phyloP scores from a whole-genome alignment of 2,888 invertebrate genomes.

The Nasonovia ribisnigri region DNA sequence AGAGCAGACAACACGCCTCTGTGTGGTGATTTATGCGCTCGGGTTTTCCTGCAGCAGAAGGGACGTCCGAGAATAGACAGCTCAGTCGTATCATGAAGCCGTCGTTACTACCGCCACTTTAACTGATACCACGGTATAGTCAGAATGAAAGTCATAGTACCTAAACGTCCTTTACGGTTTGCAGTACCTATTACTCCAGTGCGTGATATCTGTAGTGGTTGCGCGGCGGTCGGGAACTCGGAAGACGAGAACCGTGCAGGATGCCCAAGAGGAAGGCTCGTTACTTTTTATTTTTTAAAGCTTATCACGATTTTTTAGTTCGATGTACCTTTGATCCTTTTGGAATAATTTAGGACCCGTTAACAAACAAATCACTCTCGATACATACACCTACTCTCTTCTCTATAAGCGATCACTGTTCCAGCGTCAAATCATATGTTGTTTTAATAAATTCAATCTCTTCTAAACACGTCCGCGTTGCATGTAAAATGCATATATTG shows the following conservation, averaged over 20 bases:
- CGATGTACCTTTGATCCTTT: background rate
- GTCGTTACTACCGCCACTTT: background rate
- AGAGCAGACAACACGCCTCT: background rate
- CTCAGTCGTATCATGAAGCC: background rate
- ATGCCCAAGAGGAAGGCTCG: background rate
- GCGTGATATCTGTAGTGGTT: background rate
- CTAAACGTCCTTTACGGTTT: background rate
- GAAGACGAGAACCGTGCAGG: background rate
- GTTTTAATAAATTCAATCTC: background rate
- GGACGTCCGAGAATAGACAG: slow-evolving; percentile 31
- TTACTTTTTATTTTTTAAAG: background rate
- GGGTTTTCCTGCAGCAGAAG: slow-evolving; percentile 14
- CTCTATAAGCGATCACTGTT: background rate
- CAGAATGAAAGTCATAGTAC: background rate
- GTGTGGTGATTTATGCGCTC: slow-evolving; percentile 57
- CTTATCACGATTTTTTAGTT: background rate
- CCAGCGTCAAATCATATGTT: background rate
- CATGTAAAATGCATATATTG: background rate
- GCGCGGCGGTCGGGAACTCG: background rate
- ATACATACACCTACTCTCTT: background rate
- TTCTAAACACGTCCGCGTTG: background rate
- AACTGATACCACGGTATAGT: slow-evolving; percentile 1
- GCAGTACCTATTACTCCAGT: background rate
- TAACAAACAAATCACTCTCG: background rate
- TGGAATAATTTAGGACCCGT: background rate